Conservation (phyloP, 2,888 invertebrate genomes). For the Zonitis immaculata region DNA sequence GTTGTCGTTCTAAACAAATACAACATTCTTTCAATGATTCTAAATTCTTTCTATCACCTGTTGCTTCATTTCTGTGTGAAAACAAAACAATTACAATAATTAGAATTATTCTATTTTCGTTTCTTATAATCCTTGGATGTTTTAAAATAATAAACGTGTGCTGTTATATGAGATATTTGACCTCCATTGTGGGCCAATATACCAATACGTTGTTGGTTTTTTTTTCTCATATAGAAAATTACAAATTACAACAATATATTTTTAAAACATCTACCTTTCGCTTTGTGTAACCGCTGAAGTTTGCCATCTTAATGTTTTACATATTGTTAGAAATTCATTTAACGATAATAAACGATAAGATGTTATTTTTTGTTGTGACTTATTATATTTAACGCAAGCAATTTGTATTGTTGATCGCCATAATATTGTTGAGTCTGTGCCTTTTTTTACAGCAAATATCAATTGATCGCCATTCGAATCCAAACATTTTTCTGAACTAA, state of each 20-base stretch:
- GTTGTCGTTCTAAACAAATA: constrained; percentile 67
- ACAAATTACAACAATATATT: too few species aligned
- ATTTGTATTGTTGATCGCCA: constrained; percentile 69
- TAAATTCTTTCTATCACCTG: constrained; percentile 10
- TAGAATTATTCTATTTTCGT: background rate
- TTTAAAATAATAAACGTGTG: too few species aligned
- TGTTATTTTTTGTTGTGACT: constrained; percentile 52
- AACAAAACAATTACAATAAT: background rate
- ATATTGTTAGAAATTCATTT: constrained; percentile 61
- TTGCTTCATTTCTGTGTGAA: background rate
- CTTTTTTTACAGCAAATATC: constrained; percentile 61
- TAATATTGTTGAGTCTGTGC: constrained; percentile 58
- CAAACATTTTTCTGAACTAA: constrained; percentile 57
- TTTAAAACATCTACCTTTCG: constrained; percentile 24
- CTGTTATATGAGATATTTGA: too few species aligned
- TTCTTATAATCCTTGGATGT: background rate
- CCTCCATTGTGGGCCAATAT: too few species aligned
- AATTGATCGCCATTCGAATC: constrained; percentile 60
- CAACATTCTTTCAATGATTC: constrained; percentile 55
- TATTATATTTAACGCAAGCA: constrained; percentile 59
- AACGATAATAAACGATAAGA: constrained; percentile 58
- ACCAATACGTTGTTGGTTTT: too few species aligned
- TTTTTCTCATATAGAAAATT: too few species aligned
- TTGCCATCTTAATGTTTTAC: constrained; percentile 53
- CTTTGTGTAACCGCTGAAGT: constrained; percentile 42